Base-by-base conservation (phyloP, 2,888 invertebrate species). In the Andrena praecox region DNA sequence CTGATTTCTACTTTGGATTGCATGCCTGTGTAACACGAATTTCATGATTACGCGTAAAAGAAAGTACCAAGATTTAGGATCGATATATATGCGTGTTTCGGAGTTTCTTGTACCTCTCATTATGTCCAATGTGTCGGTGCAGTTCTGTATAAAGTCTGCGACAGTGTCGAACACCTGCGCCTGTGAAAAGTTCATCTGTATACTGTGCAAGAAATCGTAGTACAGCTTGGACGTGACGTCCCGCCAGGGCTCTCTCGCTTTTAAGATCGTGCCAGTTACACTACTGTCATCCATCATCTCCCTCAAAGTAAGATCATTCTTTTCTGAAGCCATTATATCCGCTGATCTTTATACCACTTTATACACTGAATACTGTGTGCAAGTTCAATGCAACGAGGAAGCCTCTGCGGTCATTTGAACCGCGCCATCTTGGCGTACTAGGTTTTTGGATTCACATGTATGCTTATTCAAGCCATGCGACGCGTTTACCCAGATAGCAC, bases 61-160 rank as follows among this genome's bases (percentile, higher is more conserved):
- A 7, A 31, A 64, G 31, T 29, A 59, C 31, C 27, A 42, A 8
- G 8, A 12, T 8, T 2, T 16, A 20, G 10, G 0, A 2, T 33
- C 4, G 42, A 42, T 16, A 42, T 5, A 16, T 16, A 20, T 20
- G 20, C 20, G 12, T 42, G 12, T 42, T 1, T 42, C 16, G 1
- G 42, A 12, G 16, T 42, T 42, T 42, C 16, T 8, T 20, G 48
- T 89, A 93, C 93, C 92, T 85, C 93, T 90, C 91, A 93, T 94
- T 75, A 92, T 91, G 64, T 95, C 95, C 4, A 96, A 94, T 5
- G 96, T 95, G 90, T 96, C 96, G 31, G 95, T 94, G 91, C 96
- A 96, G 42, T 95, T 95, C 86, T 95, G 95, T 89, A 96, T 95
- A 94, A 96, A 96, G 93, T 96, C 95, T 54, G 95, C 94, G 73